Conservation (phyloP, 2,113 vertebrate species). For the Clarias magur region DNA sequence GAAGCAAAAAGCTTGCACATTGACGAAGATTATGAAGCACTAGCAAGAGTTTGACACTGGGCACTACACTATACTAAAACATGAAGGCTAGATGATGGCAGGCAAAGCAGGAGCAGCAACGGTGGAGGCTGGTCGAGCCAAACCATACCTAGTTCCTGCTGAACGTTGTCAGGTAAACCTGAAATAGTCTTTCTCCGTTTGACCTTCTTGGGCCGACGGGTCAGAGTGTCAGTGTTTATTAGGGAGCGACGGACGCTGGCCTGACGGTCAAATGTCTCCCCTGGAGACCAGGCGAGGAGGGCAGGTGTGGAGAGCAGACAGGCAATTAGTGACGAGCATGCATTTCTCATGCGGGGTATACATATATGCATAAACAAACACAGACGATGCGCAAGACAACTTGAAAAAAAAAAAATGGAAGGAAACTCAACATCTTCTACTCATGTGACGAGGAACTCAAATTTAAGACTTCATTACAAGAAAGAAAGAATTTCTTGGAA, state of each 20-base stretch:
- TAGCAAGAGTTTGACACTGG: not conserved
- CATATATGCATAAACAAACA: conserved; percentile 21
- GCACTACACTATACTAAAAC: conserved; percentile 31
- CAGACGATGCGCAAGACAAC: conserved; percentile 27
- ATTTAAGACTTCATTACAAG: not conserved
- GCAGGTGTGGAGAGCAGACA: conserved; percentile 70
- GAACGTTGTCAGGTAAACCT: conserved; percentile 96
- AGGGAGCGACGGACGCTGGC: conserved; percentile 97
- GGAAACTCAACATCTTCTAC: not conserved
- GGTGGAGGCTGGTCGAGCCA: conserved; percentile 72
- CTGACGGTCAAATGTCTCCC: conserved; percentile 98
- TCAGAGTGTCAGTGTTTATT: conserved; percentile 96
- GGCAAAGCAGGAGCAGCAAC: conserved; percentile 60
- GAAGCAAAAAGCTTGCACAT: not conserved
- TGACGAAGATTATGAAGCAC: not conserved
- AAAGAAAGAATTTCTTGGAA: not conserved
- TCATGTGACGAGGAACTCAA: not conserved
- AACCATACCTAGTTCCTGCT: conserved; percentile 98
- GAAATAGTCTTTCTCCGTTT: conserved; percentile 99
- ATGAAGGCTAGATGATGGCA: conserved; percentile 42
- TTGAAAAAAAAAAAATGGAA: not conserved
- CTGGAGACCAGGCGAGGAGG: conserved; percentile 83
- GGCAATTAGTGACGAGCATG: conserved; percentile 47
- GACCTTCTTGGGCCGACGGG: conserved; percentile 98
- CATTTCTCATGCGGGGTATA: conserved; percentile 38